Evolutionary conservation across 2,797 vertebrate species (phyloP), one percentile per base, ranked within the genome.

Genomic region (Muraenolepis orangiensis): DNA sequence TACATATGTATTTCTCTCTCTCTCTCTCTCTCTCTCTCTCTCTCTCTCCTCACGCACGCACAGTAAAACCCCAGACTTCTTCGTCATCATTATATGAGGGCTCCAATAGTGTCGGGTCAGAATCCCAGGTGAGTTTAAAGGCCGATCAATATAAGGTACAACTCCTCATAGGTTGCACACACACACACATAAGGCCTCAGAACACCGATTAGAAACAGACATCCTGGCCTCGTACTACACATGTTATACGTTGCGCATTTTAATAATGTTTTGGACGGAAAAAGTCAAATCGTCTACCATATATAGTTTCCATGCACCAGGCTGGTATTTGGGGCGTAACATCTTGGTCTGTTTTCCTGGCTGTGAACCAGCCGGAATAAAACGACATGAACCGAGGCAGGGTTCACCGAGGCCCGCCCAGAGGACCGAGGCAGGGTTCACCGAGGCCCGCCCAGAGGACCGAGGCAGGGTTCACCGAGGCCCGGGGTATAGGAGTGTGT

Each of bases 31-130:
- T 34, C 3, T 34, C 32, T 34, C 32, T 34, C 3, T 34, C 32
- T 34, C 32, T 46, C 64, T 66, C 42, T 51, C 42, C 74, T 30
- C 51, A 23, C 71, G 30, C 34, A 51, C 72, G 64, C 42, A 28
- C 23, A 29, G n/a, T n/a, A n/a, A 34, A 34, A 34, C 32, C 32
- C 32, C 32, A n/a, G n/a, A 18, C 4, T 46, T 46, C 3, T 57
- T 57, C 8, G 51, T 57, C 7, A 57, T 57, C 51, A 57, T n/a
- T 57, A 1, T 16, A 51, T 51, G n/a, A n/a, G 32, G 3, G 3
- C 20, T 57, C n/a, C 51, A 23, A 57, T 23, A 23, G 20, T 57
- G 51, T 57, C 6, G 51, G 51, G 20, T 57, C 20, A 23, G 6
- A 23, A 57, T n/a, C 51, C 7, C 20, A 57, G 51, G 51, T n/a